Percentiles rank a stretch among this genome's conserved stretches.
Conservation (phyloP, 37 sponge, comb jelly and placozoan genomes). For the Amphimedon queenslandica region DNA sequence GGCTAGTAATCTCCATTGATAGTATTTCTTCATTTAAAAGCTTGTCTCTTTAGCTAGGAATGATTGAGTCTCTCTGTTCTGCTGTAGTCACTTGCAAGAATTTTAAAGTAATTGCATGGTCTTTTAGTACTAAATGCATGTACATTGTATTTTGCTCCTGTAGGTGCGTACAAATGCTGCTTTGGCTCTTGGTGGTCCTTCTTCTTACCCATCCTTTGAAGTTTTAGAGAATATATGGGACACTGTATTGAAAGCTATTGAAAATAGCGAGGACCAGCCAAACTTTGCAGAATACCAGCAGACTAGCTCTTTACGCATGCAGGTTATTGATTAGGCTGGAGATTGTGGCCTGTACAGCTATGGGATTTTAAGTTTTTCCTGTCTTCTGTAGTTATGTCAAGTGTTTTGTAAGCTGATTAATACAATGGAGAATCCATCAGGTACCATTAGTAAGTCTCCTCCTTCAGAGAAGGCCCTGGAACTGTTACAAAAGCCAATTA, state of each 20-base stretch:
- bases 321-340: too few relatives aligned
- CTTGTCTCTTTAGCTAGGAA: background rate
- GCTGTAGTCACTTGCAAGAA: slow-evolving; percentile 42
- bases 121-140: background rate
- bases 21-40: background rate
- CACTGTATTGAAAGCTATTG: slow-evolving; percentile 21
- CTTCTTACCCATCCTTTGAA: background rate
- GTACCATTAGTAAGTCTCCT: background rate
- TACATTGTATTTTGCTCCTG: background rate
- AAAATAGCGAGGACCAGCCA: slow-evolving; percentile 33
- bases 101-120: slow-evolving; percentile 36
- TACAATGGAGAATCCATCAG: background rate
- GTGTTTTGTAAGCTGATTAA: background rate
- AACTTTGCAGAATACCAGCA: slow-evolving; percentile 61
- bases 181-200: slow-evolving; percentile 35
- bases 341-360: too few relatives aligned
- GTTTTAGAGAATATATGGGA: slow-evolving; percentile 31
- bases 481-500: too few relatives aligned
- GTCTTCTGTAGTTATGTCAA: background rate
- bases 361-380: too few relatives aligned
- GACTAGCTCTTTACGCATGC: slow-evolving; percentile 22
- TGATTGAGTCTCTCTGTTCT: slow-evolving; percentile 27
- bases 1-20: slow-evolving; percentile 5
- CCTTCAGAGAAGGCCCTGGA: too few relatives aligned
- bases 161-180: slow-evolving; percentile 63